Conservation (phyloP, 2,888 invertebrate species). For the Axea sp. region DNA sequence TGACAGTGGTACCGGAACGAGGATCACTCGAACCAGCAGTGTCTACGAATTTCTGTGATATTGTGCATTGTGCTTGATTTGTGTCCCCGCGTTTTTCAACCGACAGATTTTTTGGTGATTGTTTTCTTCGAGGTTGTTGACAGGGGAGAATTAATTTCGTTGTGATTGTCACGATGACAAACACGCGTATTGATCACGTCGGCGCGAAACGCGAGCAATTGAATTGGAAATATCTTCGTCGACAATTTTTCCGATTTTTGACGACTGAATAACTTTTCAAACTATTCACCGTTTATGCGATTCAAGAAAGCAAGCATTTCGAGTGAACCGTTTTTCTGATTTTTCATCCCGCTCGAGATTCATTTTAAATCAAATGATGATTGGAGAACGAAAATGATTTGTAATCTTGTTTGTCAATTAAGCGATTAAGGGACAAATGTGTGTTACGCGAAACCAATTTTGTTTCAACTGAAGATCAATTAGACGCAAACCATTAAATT, state of each 20-base stretch:
- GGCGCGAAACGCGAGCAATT: neutral
- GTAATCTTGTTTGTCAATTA: too few relatives aligned
- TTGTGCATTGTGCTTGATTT: conserved; percentile 54
- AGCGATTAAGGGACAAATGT: too few relatives aligned
- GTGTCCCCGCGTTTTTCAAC: conserved; percentile 27
- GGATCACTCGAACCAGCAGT: conserved; percentile 51
- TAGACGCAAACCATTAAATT: too few relatives aligned
- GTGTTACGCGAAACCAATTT: too few relatives aligned
- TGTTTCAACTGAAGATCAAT: too few relatives aligned
- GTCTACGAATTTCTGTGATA: conserved; percentile 54
- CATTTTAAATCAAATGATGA: too few relatives aligned
- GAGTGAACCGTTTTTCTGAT: too few relatives aligned
- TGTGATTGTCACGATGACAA: conserved; percentile 6
- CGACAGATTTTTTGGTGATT: conserved; percentile 27
- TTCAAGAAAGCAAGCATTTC: too few relatives aligned
- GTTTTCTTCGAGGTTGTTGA: conserved; percentile 53
- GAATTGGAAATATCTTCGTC: conserved; percentile 23
- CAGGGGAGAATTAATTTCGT: conserved; percentile 5
- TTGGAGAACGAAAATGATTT: too few relatives aligned
- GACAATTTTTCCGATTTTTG: neutral
- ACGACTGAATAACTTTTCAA: too few relatives aligned
- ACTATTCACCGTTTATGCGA: too few relatives aligned
- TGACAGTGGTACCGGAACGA: conserved; percentile 61
- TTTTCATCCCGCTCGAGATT: too few relatives aligned
- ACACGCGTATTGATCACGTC: conserved; percentile 3